Percentiles rank a stretch among this genome's conserved stretches.
Conservation (phyloP, 2,888 invertebrate species). For the Drosophila formosana region DNA sequence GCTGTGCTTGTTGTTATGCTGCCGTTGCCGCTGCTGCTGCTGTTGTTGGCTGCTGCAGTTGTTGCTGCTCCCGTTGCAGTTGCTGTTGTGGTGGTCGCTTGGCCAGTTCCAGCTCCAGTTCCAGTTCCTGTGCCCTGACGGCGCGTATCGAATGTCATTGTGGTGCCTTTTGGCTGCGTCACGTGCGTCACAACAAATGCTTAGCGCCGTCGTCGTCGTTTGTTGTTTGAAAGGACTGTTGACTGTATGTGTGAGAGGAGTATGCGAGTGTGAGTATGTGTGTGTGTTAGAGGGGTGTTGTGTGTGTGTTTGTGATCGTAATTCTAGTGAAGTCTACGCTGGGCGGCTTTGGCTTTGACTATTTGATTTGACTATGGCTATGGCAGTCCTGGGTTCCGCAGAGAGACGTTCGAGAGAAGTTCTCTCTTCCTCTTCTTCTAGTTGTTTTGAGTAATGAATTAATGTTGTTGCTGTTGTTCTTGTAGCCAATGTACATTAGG, state of each 20-base stretch:
- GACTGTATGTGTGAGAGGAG: background rate
- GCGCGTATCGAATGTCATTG: constrained; percentile 85
- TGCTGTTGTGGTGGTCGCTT: constrained; percentile 53
- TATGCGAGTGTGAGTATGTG: background rate
- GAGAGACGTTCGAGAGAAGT: constrained; percentile 24
- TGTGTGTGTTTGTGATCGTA: constrained; percentile 34
- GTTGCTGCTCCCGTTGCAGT: constrained; percentile 27
- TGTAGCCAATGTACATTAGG: constrained; percentile 63
- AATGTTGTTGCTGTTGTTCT: constrained; percentile 18
- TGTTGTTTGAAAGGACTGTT: constrained; percentile 12
- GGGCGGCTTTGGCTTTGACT: constrained; percentile 68
- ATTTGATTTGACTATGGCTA: constrained; percentile 60
- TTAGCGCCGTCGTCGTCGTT: constrained; percentile 54
- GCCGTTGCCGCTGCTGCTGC: constrained; percentile 51
- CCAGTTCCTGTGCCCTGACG: constrained; percentile 73
- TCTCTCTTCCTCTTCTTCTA: constrained; percentile 29
- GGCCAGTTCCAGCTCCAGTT: constrained; percentile 61
- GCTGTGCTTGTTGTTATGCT: constrained; percentile 68
- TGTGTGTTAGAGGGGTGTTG: constrained; percentile 18
- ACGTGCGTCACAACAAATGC: constrained; percentile 36
- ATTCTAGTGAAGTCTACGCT: constrained; percentile 68
- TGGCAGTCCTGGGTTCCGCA: constrained; percentile 67
- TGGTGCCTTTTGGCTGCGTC: constrained; percentile 50
- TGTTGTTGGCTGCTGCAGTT: constrained; percentile 53
- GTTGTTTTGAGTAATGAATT: constrained; percentile 39